A percentile compares a stretch with the other conserved stretches of the same genome.
Conservation (phyloP, 2,888 invertebrate species). For the Lasiommata megera region DNA sequence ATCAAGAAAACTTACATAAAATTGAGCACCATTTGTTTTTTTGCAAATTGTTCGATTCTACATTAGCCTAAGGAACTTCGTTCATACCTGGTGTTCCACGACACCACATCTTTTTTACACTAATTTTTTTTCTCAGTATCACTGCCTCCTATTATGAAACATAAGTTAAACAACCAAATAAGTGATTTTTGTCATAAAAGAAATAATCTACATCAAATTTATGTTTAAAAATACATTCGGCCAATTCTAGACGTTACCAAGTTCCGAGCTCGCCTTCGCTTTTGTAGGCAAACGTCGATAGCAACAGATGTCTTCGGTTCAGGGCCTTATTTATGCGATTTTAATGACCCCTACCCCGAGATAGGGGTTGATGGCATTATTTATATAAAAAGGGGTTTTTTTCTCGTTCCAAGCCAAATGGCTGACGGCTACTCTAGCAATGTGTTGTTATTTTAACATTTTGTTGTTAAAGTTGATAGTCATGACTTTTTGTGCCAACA, state of each 20-base stretch:
- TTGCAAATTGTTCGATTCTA: no score
- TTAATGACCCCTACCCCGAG: slow-evolving; percentile 56
- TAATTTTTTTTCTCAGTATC: no score
- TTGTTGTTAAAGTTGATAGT: background rate
- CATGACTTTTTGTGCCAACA: background rate
- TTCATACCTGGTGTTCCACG: no score
- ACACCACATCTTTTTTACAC: no score
- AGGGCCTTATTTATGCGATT: slow-evolving; percentile 68
- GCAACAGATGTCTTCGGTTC: slow-evolving; percentile 65
- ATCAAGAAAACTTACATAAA: no score
- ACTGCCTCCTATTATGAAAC: no score
- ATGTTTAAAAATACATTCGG: background rate
- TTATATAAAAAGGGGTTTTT: slow-evolving; percentile 1
- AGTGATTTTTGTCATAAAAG: no score
- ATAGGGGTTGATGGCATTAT: slow-evolving; percentile 23
- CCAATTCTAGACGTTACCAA: slow-evolving; percentile 23
- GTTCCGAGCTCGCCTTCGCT: slow-evolving; percentile 32
- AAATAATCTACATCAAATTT: no score
- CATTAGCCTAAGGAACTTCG: no score
- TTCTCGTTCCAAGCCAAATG: background rate
- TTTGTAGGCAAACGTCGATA: slow-evolving; percentile 49
- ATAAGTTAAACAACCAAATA: no score
- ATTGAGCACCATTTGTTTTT: no score
- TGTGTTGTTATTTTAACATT: slow-evolving; percentile 11
- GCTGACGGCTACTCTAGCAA: background rate